phyloP scores from a whole-genome alignment of 2,888 invertebrate genomes.

The Saturnia pavonia region DNA sequence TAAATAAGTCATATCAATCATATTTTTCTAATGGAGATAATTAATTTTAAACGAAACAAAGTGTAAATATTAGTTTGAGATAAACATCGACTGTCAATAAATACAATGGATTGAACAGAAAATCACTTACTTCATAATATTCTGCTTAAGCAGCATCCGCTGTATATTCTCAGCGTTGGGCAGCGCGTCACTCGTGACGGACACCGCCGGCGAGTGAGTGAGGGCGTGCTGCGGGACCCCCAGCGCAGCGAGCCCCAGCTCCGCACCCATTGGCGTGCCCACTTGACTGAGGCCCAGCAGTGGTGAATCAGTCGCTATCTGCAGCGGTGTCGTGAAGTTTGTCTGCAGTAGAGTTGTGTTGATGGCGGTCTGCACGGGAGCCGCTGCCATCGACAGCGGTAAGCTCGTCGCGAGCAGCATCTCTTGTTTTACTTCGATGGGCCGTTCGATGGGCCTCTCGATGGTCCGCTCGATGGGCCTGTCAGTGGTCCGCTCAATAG shows the following conservation, averaged over 20 bases:
- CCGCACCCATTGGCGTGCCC: conserved; percentile 62
- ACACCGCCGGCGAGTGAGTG: conserved; percentile 54
- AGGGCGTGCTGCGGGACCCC: conserved; percentile 45
- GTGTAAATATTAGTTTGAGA: no score
- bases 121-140: conserved; percentile 74
- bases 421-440: conserved; percentile 33
- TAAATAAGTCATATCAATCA: no score
- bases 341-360: conserved; percentile 47
- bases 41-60: no score
- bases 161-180: conserved; percentile 74
- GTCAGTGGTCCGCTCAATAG: conserved; percentile 22
- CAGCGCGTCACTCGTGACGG: conserved; percentile 46
- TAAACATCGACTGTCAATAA: no score
- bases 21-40: no score
- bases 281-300: conserved; percentile 63
- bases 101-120: not conserved
- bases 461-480: conserved; percentile 24
- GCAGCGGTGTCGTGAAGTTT: conserved; percentile 65
- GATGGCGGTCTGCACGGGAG: conserved; percentile 37
- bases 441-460: conserved; percentile 19
- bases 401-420: conserved; percentile 34
- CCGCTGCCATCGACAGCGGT: conserved; percentile 33
- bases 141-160: conserved; percentile 76
- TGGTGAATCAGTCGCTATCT: conserved; percentile 69
- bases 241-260: conserved; percentile 51